Evolutionary conservation across 2,113 vertebrate species (phyloP).

Genomic region (Ptilorrhoa leucosticta): DNA sequence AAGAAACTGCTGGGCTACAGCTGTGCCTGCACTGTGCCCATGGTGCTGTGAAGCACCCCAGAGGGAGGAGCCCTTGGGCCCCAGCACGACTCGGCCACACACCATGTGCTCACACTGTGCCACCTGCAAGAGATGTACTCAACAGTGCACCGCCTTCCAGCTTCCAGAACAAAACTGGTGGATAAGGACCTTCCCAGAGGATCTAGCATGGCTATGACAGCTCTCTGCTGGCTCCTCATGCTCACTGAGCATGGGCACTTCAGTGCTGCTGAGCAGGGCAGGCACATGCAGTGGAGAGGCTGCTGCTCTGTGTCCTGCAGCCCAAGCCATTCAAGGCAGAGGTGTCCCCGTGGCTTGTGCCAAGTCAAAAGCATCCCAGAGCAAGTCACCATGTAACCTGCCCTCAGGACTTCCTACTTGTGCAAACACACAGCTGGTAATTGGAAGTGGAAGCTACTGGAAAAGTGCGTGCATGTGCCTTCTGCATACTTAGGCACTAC

Average conservation of each 20-base stretch:
- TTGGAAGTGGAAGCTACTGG: not conserved
- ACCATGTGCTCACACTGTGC: rapidly evolving
- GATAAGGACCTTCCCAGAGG: not conserved
- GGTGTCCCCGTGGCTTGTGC: rapidly evolving
- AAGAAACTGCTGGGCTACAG: not conserved
- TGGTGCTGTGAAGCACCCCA: not conserved
- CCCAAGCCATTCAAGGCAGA: not conserved
- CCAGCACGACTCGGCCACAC: rapidly evolving
- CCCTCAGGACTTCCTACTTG: not conserved
- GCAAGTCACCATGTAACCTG: not conserved
- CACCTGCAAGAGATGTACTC: not conserved
- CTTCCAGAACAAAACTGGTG: not conserved
- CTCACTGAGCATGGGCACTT: not conserved
- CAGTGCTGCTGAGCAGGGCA: not conserved
- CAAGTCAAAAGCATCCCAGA: not conserved
- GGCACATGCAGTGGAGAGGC: not conserved
- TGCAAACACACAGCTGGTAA: not conserved
- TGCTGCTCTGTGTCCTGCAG: not conserved
- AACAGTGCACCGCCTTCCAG: not conserved
- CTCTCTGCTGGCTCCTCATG: not conserved
- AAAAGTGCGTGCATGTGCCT: not conserved
- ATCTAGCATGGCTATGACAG: not conserved
- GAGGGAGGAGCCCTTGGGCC: not conserved
- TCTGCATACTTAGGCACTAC: not conserved
- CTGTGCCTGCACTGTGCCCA: not conserved